Evolutionary conservation across 2,888 invertebrate species (phyloP).

Genomic region (Nomada ferruginata): DNA sequence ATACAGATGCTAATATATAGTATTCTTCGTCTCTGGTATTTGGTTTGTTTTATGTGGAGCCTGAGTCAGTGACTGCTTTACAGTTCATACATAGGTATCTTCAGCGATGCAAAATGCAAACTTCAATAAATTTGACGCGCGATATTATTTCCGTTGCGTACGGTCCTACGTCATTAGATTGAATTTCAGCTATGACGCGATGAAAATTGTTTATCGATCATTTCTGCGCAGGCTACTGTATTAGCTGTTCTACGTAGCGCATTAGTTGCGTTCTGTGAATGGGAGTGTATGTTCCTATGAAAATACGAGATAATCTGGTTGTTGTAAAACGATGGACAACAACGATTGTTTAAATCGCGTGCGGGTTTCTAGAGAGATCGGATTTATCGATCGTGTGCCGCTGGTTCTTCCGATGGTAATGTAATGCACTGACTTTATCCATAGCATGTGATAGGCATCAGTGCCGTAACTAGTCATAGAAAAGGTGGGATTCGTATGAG

Average conservation of each 20-base stretch:
- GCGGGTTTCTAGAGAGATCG: conserved; percentile 10
- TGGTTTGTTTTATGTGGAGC: background rate
- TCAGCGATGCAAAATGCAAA: too few species aligned
- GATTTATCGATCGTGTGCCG: conserved; percentile 50
- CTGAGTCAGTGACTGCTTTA: background rate
- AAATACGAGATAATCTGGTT: background rate
- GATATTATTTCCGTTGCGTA: background rate
- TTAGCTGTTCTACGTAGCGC: background rate
- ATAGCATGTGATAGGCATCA: background rate
- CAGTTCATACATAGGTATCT: background rate
- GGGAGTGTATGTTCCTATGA: background rate
- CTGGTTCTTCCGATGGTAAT: conserved; percentile 47
- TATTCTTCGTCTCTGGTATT: background rate
- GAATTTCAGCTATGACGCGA: background rate
- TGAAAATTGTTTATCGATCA: background rate
- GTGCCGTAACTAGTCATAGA: background rate
- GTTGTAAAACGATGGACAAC: background rate
- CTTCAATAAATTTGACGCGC: conserved; percentile 14
- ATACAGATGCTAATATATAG: background rate
- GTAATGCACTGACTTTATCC: conserved; percentile 52
- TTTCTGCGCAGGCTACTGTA: background rate
- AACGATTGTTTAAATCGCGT: background rate
- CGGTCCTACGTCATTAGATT: conserved; percentile 4
- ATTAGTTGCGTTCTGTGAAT: background rate
- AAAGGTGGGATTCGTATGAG: background rate